phyloP scores from a whole-genome alignment of 2,797 vertebrate species.

The Muscicapa striata region DNA sequence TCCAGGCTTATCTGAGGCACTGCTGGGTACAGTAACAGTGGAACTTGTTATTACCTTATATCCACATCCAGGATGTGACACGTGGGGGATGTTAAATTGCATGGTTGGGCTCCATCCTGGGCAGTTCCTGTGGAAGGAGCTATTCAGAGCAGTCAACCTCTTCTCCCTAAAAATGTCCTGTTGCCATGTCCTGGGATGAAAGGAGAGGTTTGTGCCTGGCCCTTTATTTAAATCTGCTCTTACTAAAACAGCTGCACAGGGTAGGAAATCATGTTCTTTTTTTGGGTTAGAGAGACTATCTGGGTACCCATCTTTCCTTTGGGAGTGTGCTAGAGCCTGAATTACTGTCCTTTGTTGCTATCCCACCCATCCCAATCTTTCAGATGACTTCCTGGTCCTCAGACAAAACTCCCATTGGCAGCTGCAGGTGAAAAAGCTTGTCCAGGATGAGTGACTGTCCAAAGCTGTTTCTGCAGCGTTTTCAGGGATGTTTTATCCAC shows the following conservation, averaged over 20 bases:
- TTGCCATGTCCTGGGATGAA: not conserved
- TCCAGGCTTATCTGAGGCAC: constrained; percentile 4
- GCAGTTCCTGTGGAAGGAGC: constrained; percentile 23
- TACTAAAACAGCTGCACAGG: not conserved
- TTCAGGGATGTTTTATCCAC: not conserved
- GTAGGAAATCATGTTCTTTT: not conserved
- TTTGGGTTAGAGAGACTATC: not conserved
- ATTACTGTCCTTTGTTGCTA: not conserved
- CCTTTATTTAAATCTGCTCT: not conserved
- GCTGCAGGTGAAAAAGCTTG: not conserved
- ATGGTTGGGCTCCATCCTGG: not conserved
- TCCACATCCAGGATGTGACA: not conserved
- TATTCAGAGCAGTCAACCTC: not conserved
- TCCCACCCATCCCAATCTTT: not conserved
- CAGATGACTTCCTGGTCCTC: not conserved
- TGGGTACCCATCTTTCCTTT: not conserved
- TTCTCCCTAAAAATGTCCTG: constrained; percentile 38
- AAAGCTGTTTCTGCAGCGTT: not conserved
- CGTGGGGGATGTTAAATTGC: constrained; percentile 7
- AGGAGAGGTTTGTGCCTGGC: not conserved
- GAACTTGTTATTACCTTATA: not conserved
- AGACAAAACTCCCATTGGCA: not conserved
- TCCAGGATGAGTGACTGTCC: not conserved
- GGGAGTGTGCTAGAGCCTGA: not conserved
- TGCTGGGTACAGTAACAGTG: not conserved